A percentile compares a stretch with the other conserved stretches of the same genome.
These are phyloP conservation scores for Antrozous pallidus DNA, from an alignment of 2,797 vertebrate genomes.

Conservation along the genomic window DNA sequence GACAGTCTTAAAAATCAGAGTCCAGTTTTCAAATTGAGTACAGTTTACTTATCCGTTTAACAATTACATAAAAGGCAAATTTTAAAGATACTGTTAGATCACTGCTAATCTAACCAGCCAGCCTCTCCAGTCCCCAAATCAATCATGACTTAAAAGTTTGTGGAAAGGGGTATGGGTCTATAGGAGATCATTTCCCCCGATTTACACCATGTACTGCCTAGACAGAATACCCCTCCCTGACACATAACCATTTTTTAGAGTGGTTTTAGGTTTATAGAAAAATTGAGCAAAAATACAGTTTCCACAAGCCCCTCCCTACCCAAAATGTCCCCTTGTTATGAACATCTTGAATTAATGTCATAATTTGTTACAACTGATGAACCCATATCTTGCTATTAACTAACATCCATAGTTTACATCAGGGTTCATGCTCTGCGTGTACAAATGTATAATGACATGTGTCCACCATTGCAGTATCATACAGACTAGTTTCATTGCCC, in stretches of 20 bases:
- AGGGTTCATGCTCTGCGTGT: not conserved
- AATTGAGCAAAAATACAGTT: not conserved
- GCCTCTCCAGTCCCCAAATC: rapidly evolving
- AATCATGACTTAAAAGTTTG: not conserved
- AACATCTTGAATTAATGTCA: too few relatives aligned
- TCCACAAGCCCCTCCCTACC: not conserved
- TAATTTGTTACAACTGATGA: not conserved
- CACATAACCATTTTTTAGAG: not conserved
- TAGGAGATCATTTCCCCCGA: rapidly evolving
- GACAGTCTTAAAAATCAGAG: not conserved
- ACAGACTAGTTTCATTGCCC: not conserved
- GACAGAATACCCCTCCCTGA: not conserved
- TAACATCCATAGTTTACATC: rapidly evolving
- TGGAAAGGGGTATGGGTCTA: rapidly evolving
- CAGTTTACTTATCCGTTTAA: not conserved
- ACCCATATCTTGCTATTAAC: not conserved
- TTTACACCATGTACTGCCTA: not conserved
- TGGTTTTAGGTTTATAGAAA: slow-evolving; percentile 22
- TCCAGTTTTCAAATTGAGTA: not conserved
- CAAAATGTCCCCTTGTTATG: not conserved
- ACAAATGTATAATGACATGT: too few relatives aligned
- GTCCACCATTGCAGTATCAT: too few relatives aligned
- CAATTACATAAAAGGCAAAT: not conserved
- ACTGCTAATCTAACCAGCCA: not conserved
- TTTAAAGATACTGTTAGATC: not conserved